Percentiles rank a stretch among this genome's conserved stretches.
Evolutionary conservation across 2,888 invertebrate species (phyloP).

Genomic region (Mantis religiosa): DNA sequence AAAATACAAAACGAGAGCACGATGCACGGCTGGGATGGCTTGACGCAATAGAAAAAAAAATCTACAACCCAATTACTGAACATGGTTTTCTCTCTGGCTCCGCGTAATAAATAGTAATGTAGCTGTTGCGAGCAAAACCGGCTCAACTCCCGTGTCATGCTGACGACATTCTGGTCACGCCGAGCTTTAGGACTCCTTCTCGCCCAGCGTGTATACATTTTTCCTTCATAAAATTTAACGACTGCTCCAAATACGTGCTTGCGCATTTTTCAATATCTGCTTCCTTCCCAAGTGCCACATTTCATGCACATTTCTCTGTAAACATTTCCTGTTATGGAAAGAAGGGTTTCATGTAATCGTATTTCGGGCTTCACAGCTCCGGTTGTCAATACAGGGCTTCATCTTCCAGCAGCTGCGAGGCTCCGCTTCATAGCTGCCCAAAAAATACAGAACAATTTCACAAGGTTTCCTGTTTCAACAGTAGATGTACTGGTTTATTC

Average conservation of each 20-base stretch:
- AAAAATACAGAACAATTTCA: no score
- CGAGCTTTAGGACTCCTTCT: background rate
- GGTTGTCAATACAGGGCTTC: background rate
- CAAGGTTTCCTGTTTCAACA: no score
- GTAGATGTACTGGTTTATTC: no score
- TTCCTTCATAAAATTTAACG: background rate
- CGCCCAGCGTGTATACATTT: background rate
- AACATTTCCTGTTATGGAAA: background rate
- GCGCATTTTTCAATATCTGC: background rate
- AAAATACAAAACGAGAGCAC: background rate
- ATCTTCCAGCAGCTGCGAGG: no score
- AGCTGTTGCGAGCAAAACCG: background rate
- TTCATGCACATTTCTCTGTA: background rate
- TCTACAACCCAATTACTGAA: slow-evolving; percentile 1
- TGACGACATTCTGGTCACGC: background rate
- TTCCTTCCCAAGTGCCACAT: background rate
- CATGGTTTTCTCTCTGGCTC: background rate
- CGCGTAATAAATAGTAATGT: background rate
- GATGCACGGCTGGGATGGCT: background rate
- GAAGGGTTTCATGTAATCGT: background rate
- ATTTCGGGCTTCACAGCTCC: background rate
- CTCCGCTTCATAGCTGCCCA: no score
- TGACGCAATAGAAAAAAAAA: background rate
- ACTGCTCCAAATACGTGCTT: background rate
- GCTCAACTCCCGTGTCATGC: background rate